These are phyloP conservation scores for Lottia gigantea DNA, from an alignment of 2,888 invertebrate species.

Conservation along the genomic window DNA sequence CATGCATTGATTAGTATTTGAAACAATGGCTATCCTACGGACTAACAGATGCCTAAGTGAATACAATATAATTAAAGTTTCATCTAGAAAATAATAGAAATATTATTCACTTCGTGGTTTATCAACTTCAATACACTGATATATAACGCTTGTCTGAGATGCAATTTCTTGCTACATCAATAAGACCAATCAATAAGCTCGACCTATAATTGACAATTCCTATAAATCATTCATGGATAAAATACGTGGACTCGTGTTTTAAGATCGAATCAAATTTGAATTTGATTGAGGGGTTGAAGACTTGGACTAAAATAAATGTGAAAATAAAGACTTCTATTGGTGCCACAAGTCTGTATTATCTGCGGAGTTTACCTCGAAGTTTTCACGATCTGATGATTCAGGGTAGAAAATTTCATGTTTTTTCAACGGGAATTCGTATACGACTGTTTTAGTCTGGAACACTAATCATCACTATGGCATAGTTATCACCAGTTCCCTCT, in stretches of 20 bases:
- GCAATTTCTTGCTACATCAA: background rate
- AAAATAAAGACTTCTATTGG: background rate
- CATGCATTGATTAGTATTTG: slow-evolving; percentile 4
- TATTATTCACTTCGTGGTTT: background rate
- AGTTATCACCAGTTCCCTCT: too few species aligned
- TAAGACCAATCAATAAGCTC: background rate
- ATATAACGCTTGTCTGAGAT: background rate
- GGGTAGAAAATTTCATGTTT: too few species aligned
- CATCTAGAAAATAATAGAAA: too few species aligned
- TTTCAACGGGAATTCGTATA: too few species aligned
- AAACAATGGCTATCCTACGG: background rate
- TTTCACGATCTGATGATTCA: too few species aligned
- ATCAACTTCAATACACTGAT: background rate
- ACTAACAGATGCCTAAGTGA: too few species aligned
- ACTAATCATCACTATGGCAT: too few species aligned
- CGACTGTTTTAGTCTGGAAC: too few species aligned
- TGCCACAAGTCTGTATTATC: slow-evolving; percentile 7
- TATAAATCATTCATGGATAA: slow-evolving; percentile 3
- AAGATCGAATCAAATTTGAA: background rate
- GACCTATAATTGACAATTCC: background rate
- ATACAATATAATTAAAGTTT: too few species aligned
- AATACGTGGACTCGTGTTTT: background rate
- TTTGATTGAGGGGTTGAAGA: background rate
- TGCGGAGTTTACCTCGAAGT: too few species aligned
- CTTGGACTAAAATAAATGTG: too few species aligned